Percentiles rank a stretch among this genome's conserved stretches.
These are phyloP conservation scores for Caenorhabditis panamensis DNA, from an alignment of 2,888 invertebrate species.

Conservation along the genomic window DNA sequence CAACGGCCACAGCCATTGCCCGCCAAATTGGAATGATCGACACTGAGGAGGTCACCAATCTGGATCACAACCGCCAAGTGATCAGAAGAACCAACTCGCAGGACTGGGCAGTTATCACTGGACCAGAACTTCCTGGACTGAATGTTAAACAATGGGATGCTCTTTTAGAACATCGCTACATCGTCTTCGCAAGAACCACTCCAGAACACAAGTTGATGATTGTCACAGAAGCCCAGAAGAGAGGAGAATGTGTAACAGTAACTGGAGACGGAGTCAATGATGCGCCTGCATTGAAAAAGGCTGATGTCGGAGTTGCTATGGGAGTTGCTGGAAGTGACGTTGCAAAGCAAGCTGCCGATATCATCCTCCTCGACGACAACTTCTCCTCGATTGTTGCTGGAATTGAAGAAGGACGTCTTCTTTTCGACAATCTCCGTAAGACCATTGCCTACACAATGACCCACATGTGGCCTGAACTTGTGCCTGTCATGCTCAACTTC, in stretches of 20 bases:
- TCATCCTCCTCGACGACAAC: conserved; percentile 73
- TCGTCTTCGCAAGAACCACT: conserved; percentile 70
- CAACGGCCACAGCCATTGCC: conserved; percentile 77
- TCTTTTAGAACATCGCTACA: conserved; percentile 58
- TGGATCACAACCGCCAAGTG: conserved; percentile 45
- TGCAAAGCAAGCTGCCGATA: conserved; percentile 76
- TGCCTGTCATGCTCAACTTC: conserved; percentile 78
- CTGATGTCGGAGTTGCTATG: conserved; percentile 76
- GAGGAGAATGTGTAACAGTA: conserved; percentile 67
- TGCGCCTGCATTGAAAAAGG: conserved; percentile 71
- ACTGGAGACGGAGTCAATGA: conserved; percentile 72
- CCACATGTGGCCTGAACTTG: conserved; percentile 78
- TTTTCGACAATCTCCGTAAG: conserved; percentile 66
- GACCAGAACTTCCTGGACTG: conserved; percentile 63
- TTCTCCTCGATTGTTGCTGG: conserved; percentile 71
- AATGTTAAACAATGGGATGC: conserved; percentile 64
- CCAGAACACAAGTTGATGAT: conserved; percentile 70
- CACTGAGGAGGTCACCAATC: conserved; percentile 41
- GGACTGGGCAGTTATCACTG: conserved; percentile 68
- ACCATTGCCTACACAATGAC: conserved; percentile 78
- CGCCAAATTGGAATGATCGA: conserved; percentile 75
- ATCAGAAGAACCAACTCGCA: conserved; percentile 43
- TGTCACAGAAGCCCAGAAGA: conserved; percentile 65
- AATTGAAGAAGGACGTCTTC: conserved; percentile 67
- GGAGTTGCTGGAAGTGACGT: conserved; percentile 73